Evolutionary conservation across 2,888 invertebrate species (phyloP).

Genomic region (Orchesellides sinensis): DNA sequence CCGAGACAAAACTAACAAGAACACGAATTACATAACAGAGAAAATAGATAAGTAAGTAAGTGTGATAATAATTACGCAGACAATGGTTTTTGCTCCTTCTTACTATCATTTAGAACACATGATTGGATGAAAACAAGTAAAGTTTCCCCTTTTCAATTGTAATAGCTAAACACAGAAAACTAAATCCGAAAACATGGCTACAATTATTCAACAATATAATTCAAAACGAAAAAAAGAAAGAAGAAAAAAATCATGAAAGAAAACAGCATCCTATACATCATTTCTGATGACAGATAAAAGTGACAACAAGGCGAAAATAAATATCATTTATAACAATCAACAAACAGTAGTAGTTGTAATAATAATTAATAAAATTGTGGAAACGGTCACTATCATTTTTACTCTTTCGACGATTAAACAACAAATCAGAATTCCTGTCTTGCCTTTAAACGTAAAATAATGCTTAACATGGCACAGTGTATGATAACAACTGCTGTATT

Average conservation of each 20-base stretch:
- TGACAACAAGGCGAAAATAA: conserved; percentile 62
- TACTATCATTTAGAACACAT: conserved; percentile 28
- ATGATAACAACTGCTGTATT: too few relatives aligned
- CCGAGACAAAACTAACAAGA: conserved; percentile 11
- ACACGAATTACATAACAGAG: background rate
- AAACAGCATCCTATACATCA: background rate
- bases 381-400: conserved; percentile 31
- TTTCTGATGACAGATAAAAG: conserved; percentile 34
- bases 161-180: background rate
- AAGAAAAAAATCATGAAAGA: conserved; percentile 34
- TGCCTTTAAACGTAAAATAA: background rate
- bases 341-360: conserved; percentile 28
- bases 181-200: background rate
- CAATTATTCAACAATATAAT: background rate
- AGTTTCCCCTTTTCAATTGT: too few relatives aligned
- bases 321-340: conserved; percentile 41
- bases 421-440: background rate
- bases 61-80: background rate
- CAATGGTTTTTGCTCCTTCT: background rate
- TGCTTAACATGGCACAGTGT: too few relatives aligned
- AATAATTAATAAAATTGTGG: conserved; percentile 54
- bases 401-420: conserved; percentile 6
- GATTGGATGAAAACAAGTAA: conserved; percentile 36
- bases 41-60: background rate
- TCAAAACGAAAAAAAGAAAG: background rate